Base-by-base conservation (phyloP, 2,113 vertebrate genomes). In the Siniperca knerii region DNA sequence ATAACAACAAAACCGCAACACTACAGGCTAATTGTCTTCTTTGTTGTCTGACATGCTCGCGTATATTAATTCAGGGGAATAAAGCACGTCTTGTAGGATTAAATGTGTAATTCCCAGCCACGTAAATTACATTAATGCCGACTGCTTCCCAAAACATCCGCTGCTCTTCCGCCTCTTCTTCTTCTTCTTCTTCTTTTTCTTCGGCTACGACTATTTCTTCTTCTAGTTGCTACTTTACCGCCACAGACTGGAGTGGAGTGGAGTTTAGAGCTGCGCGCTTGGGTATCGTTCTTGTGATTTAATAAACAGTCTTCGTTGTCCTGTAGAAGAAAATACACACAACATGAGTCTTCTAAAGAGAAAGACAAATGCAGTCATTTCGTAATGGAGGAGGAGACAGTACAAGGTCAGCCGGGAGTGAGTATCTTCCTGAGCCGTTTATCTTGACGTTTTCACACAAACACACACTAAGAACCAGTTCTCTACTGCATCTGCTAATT, bases 141-240 rank as follows among this genome's bases (percentile, higher is more conserved):
- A 61, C 12, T 8, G 25, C 3, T 37, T 46, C 0, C 23, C 75
- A 77, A 88, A 87, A 92, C 77, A 90, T 79, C 71, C 67, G 68
- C 29, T 29, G n/a, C 29, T 0, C 15, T 92, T 88, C 90, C 89
- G 83, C 23, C 0, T 62, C 12, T 50, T 83, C 83, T 86, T 85
- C 82, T 87, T 84, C 77, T 81, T 29, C 29, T 29, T 29, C 29
- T 87, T 84, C 77, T 81, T 29, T 2, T 29, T 29, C 29, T 87
- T 84, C 77, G 79, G 18, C 68, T 42, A 1, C 21, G 1, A 4
- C n/a, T 21, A 1, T 0, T 65, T n/a, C 42, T 4, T 5, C 3
- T 2, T 25, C 11, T 8, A 0, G 25, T 10, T n/a, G 25, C 6
- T 6, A 0, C 44, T 3, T 9, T 64, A 79, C n/a, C n/a, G 80